These are phyloP conservation scores for Huso huso DNA, from an alignment of 2,797 vertebrate genomes.

Conservation along the genomic window DNA sequence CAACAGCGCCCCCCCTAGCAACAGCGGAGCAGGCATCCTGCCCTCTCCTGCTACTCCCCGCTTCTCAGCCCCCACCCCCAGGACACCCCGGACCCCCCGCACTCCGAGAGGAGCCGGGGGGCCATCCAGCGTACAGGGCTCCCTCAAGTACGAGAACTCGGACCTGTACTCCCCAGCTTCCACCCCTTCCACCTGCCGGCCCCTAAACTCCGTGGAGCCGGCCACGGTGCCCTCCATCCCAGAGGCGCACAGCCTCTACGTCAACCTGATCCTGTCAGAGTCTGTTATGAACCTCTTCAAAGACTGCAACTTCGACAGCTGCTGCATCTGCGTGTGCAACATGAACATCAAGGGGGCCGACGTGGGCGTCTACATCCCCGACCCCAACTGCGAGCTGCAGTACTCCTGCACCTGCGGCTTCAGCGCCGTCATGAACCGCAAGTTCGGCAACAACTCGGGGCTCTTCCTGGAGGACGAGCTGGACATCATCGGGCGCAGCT, in stretches of 20 bases:
- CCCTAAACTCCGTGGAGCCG: constrained; percentile 92
- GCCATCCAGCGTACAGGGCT: constrained; percentile 89
- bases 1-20: constrained; percentile 90
- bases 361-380: constrained; percentile 89
- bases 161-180: constrained; percentile 95
- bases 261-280: constrained; percentile 95
- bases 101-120: constrained; percentile 84
- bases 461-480: constrained; percentile 96
- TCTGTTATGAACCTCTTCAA: constrained; percentile 97
- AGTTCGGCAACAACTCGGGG: constrained; percentile 89
- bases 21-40: constrained; percentile 79
- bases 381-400: constrained; percentile 82
- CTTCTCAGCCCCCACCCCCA: constrained; percentile 80
- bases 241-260: constrained; percentile 96
- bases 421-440: constrained; percentile 93
- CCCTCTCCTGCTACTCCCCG: constrained; percentile 93
- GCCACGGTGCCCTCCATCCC: constrained; percentile 90
- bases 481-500: constrained; percentile 88
- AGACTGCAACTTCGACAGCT: constrained; percentile 98
- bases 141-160: constrained; percentile 91
- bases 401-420: constrained; percentile 90
- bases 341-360: constrained; percentile 98
- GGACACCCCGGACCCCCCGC: constrained; percentile 84
- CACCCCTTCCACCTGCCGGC: constrained; percentile 89
- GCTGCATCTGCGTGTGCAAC: constrained; percentile 97